Conservation (phyloP, 2,888 invertebrate species). For the Sesia bembeciformis region DNA sequence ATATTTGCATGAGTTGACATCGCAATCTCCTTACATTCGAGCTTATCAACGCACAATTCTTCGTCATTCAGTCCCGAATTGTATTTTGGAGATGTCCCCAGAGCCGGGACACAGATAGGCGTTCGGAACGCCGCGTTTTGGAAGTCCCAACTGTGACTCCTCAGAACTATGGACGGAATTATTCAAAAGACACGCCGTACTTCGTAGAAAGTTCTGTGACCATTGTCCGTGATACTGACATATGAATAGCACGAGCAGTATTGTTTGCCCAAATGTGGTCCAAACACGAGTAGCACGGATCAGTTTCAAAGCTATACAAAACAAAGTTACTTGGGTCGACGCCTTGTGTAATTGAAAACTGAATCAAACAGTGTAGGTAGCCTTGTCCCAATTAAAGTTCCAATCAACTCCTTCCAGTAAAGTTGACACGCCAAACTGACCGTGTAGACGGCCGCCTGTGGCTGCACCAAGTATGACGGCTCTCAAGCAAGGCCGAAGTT, state of each 20-base stretch:
- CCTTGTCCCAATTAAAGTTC: conserved; percentile 70
- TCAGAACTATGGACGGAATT: background rate
- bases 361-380: conserved; percentile 23
- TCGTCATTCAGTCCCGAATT: conserved; percentile 39
- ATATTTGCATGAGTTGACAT: conserved; percentile 39
- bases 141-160: background rate
- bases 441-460: conserved; percentile 35
- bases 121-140: conserved; percentile 1
- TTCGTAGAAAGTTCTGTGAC: background rate
- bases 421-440: conserved; percentile 62
- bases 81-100: conserved; percentile 19
- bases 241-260: background rate
- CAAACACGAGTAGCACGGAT: background rate
- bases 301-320: background rate
- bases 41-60: conserved; percentile 43
- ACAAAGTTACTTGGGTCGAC: background rate
- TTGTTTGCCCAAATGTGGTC: background rate
- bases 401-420: conserved; percentile 54
- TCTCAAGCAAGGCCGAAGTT: conserved; percentile 56
- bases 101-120: conserved; percentile 13
- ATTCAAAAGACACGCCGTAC: background rate
- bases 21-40: conserved; percentile 37
- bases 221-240: background rate
- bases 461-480: conserved; percentile 33
- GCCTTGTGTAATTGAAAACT: conserved; percentile 1